Evolutionary conservation across 2,113 vertebrate genomes (phyloP).

Genomic region (Capra hircus): DNA sequence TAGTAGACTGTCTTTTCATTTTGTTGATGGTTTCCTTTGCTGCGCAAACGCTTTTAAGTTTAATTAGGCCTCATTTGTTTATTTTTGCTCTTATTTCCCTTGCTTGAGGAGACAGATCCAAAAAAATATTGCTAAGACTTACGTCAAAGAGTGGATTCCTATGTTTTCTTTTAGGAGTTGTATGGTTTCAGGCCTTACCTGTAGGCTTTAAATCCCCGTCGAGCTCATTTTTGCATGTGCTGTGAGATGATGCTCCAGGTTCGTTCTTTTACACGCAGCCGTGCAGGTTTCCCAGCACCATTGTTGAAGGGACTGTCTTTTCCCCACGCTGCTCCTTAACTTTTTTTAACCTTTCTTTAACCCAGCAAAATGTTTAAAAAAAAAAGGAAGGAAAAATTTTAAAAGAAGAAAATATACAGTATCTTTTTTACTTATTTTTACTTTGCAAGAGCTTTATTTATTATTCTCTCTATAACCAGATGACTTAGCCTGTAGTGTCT

Average conservation of each 20-base stretch:
- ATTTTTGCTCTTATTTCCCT: neutral
- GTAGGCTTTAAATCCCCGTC: neutral
- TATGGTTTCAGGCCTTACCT: neutral
- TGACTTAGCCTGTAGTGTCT: neutral
- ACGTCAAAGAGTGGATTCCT: neutral
- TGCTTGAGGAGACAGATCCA: neutral
- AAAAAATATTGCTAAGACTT: neutral
- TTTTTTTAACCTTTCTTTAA: neutral
- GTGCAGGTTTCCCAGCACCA: neutral
- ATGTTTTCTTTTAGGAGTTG: neutral
- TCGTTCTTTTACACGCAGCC: fast-evolving
- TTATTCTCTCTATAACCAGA: neutral
- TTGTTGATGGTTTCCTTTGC: neutral
- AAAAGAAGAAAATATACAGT: neutral
- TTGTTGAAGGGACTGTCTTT: neutral
- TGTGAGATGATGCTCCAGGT: too few species aligned
- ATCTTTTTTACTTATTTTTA: neutral
- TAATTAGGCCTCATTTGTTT: neutral
- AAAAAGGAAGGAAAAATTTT: neutral
- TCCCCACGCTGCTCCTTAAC: neutral
- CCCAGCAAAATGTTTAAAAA: neutral
- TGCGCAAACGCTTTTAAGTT: neutral
- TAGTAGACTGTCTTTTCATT: neutral
- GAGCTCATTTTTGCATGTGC: too few species aligned
- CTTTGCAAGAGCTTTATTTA: neutral